Evolutionary conservation across 2,113 vertebrate genomes (phyloP), one percentile per base, ranked within the genome.

Genomic region (Hyla sarda): DNA sequence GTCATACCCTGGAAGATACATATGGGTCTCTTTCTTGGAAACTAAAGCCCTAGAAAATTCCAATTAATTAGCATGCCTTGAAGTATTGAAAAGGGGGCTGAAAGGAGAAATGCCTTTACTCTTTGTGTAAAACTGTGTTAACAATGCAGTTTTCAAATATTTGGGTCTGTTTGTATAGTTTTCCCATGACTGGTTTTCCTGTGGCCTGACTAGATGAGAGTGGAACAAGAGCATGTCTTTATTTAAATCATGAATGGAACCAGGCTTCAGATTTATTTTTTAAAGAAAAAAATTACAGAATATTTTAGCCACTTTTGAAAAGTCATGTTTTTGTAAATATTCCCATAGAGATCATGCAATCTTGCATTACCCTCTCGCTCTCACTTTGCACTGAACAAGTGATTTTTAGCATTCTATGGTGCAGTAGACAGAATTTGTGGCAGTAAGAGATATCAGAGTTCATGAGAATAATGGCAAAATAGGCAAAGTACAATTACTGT

Each of bases 141-240:
- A 91, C 89, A 93, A 91, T 90, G 87, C 81, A 87, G 85, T 88
- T 90, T 92, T 92, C 88, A 92, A 93, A 90, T 92, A 92, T 89
- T 92, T 93, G 82, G 89, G 82, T 65, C 84, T 91, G 85, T 90
- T 92, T 92, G 90, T 92, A 82, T 95, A 65, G 89, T 91, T 95
- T 95, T 93, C 92, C 90, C 92, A 94, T 90, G 89, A 77, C 90
- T 93, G 92, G 52, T 88, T 71, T 90, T 71, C 85, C 69, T 89
- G 37, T 90, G 87, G 87, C 83, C 80, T 56, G 56, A 82, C 87
- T 84, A 87, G 45, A 17, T 89, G 88, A 90, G 86, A 75, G 5
- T 45, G 2, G 77, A 90, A 89, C 17, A 89, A 90, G 84, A 73
- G 32, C 30, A 83, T 88, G 73, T 54, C 88, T 91, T 93, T 93